These are phyloP conservation scores for Mallotus villosus DNA, from an alignment of 2,797 vertebrate genomes.

Conservation along the genomic window DNA sequence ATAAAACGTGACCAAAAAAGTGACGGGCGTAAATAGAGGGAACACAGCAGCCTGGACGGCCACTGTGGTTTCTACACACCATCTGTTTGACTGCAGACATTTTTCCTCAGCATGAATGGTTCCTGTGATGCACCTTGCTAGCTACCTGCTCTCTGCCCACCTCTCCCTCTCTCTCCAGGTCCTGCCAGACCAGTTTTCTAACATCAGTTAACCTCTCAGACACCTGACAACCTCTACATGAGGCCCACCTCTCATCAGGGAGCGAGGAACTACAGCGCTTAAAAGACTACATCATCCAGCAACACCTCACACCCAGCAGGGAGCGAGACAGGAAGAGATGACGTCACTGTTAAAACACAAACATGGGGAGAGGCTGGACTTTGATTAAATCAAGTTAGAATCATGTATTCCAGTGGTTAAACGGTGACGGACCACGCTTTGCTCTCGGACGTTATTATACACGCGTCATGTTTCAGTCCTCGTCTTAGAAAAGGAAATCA, in stretches of 20 bases:
- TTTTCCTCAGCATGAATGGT: not conserved
- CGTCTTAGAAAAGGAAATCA: constrained; percentile 3
- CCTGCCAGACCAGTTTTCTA: not conserved
- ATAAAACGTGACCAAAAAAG: constrained; percentile 3
- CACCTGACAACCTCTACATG: not conserved
- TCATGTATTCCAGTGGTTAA: no score
- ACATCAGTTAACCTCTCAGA: not conserved
- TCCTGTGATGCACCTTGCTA: constrained; percentile 7
- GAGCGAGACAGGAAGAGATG: not conserved
- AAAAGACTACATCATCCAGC: not conserved
- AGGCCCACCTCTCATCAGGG: no score
- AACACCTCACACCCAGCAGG: not conserved
- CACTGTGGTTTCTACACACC: not conserved
- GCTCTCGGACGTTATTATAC: not conserved
- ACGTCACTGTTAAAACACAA: not conserved
- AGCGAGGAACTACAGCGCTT: not conserved
- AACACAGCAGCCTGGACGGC: not conserved
- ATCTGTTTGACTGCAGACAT: not conserved
- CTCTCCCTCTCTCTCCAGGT: constrained; percentile 18
- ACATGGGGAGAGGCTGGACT: not conserved
- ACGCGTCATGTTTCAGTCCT: not conserved
- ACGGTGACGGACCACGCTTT: no score
- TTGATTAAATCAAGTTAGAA: no score
- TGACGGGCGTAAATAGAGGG: not conserved
- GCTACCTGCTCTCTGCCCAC: constrained; percentile 37